Percentiles rank a stretch among this genome's conserved stretches.
Evolutionary conservation across 2,888 invertebrate species (phyloP).

Genomic region (Calameuta idolon): DNA sequence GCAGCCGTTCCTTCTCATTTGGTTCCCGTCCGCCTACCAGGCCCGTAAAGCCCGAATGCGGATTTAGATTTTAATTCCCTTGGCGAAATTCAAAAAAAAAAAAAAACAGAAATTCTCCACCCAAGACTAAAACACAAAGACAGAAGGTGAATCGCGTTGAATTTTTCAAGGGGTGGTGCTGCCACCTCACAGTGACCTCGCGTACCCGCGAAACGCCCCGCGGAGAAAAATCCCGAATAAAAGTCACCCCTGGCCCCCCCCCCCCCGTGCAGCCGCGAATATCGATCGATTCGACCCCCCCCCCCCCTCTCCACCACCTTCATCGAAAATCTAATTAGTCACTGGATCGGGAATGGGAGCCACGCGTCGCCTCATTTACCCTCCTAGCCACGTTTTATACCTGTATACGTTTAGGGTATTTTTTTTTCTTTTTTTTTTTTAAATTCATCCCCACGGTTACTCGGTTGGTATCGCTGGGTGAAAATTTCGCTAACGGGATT

Average conservation of each 20-base stretch:
- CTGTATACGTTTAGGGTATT: not conserved
- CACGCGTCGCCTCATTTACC: not conserved
- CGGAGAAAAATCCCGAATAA: not conserved
- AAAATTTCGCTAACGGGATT: not conserved
- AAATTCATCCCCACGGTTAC: not conserved
- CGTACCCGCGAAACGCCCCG: slow-evolving; percentile 32
- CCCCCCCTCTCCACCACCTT: not conserved
- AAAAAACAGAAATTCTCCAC: not conserved
- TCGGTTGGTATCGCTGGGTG: not conserved
- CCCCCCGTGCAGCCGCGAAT: not conserved
- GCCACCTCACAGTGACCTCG: slow-evolving; percentile 61
- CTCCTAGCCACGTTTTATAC: not conserved
- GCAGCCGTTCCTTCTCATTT: not conserved
- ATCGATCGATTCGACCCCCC: not conserved
- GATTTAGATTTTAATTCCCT: not conserved
- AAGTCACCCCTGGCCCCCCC: not conserved
- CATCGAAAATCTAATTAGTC: not conserved
- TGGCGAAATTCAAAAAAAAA: not conserved
- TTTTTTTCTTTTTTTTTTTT: not conserved
- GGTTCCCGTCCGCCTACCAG: not conserved
- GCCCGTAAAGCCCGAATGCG: not conserved
- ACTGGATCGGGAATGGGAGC: not conserved
- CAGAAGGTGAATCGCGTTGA: slow-evolving; percentile 48
- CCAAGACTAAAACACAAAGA: slow-evolving; percentile 1
- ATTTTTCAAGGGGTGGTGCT: slow-evolving; percentile 54